Evolutionary conservation across 2,113 vertebrate genomes (phyloP), one percentile per base, ranked within the genome.

Genomic region (Heterotis niloticus): DNA sequence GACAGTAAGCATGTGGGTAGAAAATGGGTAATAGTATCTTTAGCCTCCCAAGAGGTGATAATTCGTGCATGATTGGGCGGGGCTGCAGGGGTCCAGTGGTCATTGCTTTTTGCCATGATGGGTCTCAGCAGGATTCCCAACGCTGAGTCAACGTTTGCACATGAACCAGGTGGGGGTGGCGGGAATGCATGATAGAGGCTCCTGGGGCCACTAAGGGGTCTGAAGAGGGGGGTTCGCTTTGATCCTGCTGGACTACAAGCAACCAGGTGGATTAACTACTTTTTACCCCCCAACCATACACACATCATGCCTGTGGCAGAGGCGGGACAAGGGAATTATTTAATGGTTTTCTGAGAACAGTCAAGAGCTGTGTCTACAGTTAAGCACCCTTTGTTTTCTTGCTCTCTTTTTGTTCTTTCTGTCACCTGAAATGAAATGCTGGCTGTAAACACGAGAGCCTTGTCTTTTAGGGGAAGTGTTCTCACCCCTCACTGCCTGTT

Each of bases 71-170:
- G 56, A 78, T 69, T 18, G 26, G 24, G 65, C 26, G 24, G 54
- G 28, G 77, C 34, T 44, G 34, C 9, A 16, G 68, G 70, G 52
- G 52, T 14, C 70, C 26, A 70, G 54, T 60, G 66, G 28, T 23
- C 77, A 29, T 18, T 20, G 74, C 74, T 57, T 76, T 76, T 76
- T 64, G 74, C 74, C 29, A 23, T 14, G 72, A 18, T 64, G 26
- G 28, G 67, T 28, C 67, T 56, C 67, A 29, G 77, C 54, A 62
- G 77, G 77, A 24, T 11, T 66, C 67, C 28, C 12, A 29, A 69
- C 16, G 66, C 64, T 64, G 56, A 68, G 64, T 82, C 77, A 69
- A 78, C 52, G 66, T 83, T 78, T 81, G 71, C 73, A 44, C 71
- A 79, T 76, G 81, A 81, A 65, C 56, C 64, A 59, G 74, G 77